Conservation (phyloP, 2,113 vertebrate genomes). For the Mastomys natalensis region DNA sequence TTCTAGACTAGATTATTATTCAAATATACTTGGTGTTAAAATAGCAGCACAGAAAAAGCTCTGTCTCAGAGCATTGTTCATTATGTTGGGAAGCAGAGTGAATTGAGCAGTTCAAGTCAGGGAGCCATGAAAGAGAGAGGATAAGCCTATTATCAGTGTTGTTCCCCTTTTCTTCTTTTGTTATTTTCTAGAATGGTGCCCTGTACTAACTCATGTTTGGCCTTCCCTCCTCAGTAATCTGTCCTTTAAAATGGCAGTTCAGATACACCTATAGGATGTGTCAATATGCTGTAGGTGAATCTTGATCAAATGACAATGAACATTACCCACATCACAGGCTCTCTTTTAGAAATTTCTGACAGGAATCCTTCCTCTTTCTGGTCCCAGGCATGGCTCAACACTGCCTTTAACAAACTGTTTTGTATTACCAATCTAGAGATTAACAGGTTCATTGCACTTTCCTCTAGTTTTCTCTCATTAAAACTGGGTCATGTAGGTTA, state of each 20-base stretch:
- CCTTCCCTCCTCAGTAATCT: not conserved
- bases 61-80: not conserved
- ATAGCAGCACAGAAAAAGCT: not conserved
- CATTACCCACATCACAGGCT: not conserved
- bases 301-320: not conserved
- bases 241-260: fast-evolving
- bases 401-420: not conserved
- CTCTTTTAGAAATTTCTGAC: not conserved
- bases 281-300: not conserved
- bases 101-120: not conserved
- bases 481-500: not conserved
- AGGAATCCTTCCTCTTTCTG: not conserved
- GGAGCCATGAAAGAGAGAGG: not conserved
- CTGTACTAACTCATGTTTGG: not conserved
- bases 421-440: not conserved
- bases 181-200: not conserved
- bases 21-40: not conserved
- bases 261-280: not conserved
- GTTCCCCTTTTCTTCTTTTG: not conserved
- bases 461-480: not conserved
- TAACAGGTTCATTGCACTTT: not conserved
- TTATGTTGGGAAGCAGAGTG: not conserved
- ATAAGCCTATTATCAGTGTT: not conserved
- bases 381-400: not conserved
- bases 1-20: not conserved